Percentiles rank a stretch among this genome's conserved stretches.
Conservation (phyloP, 2,888 invertebrate genomes). For the Lypha dubia region DNA sequence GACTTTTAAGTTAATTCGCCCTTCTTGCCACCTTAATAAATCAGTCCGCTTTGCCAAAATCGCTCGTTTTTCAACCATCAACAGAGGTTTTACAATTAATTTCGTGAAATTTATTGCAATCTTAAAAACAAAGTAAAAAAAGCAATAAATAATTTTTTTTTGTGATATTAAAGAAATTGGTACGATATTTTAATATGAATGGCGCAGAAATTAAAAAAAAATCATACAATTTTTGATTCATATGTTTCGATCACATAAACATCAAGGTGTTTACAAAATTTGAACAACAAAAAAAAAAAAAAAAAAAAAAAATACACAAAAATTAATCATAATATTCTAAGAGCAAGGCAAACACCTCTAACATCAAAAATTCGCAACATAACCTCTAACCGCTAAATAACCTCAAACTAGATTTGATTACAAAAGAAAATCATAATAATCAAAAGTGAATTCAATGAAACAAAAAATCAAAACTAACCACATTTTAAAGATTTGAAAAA, state of each 20-base stretch:
- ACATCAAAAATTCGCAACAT: too few relatives aligned
- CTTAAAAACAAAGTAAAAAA: too few relatives aligned
- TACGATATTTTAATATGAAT: too few relatives aligned
- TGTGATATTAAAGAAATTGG: too few relatives aligned
- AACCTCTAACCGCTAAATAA: constrained; percentile 24
- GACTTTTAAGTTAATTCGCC: too few relatives aligned
- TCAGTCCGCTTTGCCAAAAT: too few relatives aligned
- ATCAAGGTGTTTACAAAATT: constrained; percentile 7
- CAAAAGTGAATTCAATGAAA: background rate
- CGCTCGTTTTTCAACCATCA: too few relatives aligned
- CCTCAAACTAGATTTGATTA: constrained; percentile 8
- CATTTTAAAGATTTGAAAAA: background rate
- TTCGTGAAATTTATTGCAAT: too few relatives aligned
- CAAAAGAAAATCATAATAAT: background rate
- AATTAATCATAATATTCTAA: constrained; percentile 7
- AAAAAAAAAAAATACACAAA: background rate
- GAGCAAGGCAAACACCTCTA: constrained; percentile 27
- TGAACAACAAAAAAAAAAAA: constrained; percentile 1
- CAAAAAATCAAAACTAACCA: background rate
- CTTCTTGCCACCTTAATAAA: too few relatives aligned
- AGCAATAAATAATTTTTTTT: too few relatives aligned
- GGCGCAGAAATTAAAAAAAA: background rate
- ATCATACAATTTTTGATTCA: constrained; percentile 4
- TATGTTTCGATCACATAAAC: background rate
- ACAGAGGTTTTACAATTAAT: too few relatives aligned